Conservation (phyloP, 1,140 invertebrate species). For the Lineus longissimus region DNA sequence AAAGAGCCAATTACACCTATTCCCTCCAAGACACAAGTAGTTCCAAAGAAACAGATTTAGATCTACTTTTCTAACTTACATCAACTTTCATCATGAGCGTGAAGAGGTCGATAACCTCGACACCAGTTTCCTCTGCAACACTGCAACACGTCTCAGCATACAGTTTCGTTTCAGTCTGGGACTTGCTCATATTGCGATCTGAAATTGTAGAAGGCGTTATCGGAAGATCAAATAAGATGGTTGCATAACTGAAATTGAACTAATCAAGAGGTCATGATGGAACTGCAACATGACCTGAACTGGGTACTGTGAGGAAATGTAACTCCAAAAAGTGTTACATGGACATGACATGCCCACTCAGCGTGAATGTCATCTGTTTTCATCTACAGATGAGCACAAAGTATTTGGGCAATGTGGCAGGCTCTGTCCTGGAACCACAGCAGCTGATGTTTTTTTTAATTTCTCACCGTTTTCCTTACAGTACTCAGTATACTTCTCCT, state of each 20-base stretch:
- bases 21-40: too few relatives aligned
- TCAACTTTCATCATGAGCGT: slow-evolving; percentile 31
- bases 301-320: not conserved
- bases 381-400: not conserved
- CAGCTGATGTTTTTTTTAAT: not conserved
- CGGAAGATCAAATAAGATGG: not conserved
- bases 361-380: too few relatives aligned
- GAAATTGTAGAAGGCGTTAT: not conserved
- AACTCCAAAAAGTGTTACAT: not conserved
- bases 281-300: not conserved
- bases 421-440: not conserved
- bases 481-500: slow-evolving; percentile 32
- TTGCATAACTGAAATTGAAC: not conserved
- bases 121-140: slow-evolving; percentile 26
- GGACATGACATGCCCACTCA: not conserved
- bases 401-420: not conserved
- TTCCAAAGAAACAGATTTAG: too few relatives aligned
- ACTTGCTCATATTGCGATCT: slow-evolving; percentile 23
- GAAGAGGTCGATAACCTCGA: slow-evolving; percentile 35
- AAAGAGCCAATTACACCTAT: too few relatives aligned
- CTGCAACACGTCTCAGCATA: slow-evolving; percentile 32
- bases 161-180: slow-evolving; percentile 20
- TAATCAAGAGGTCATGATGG: not conserved
- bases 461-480: slow-evolving; percentile 27
- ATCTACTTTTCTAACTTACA: too few relatives aligned